phyloP scores from a whole-genome alignment of 2,113 vertebrate species.

The Phylloscopus trochilus region DNA sequence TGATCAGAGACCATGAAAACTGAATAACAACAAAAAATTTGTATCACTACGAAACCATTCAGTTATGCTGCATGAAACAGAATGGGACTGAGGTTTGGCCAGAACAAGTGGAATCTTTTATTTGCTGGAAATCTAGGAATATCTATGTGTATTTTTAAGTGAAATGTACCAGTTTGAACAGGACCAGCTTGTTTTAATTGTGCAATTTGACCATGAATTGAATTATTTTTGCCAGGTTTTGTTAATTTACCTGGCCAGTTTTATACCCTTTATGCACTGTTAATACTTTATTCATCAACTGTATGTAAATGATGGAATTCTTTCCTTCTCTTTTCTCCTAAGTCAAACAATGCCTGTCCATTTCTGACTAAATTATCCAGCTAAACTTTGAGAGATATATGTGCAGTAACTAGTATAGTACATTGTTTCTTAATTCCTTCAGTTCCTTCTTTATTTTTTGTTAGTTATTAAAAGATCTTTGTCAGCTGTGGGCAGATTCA shows the following conservation, averaged over 20 bases:
- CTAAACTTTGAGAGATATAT: neutral
- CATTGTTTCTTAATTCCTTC: neutral
- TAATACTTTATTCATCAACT: neutral
- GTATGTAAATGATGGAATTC: neutral
- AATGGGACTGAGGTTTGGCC: neutral
- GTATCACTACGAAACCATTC: neutral
- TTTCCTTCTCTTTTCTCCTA: neutral
- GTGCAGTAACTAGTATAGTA: neutral
- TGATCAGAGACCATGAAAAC: neutral
- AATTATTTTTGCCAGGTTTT: constrained; percentile 31
- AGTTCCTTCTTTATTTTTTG: neutral
- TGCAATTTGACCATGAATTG: neutral
- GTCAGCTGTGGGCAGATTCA: neutral
- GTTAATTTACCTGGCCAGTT: neutral
- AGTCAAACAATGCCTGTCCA: neutral
- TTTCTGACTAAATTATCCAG: neutral
- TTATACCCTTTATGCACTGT: neutral
- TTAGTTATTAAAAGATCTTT: neutral
- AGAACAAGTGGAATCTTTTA: neutral
- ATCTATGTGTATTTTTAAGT: neutral
- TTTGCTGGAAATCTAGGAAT: constrained; percentile 9
- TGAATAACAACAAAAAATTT: neutral
- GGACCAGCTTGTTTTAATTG: neutral
- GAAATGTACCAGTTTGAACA: neutral
- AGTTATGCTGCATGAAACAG: neutral